A percentile compares a stretch with the other conserved stretches of the same genome.
Evolutionary conservation across 1,140 invertebrate species (phyloP).

Genomic region (Saccostrea glomerata): DNA sequence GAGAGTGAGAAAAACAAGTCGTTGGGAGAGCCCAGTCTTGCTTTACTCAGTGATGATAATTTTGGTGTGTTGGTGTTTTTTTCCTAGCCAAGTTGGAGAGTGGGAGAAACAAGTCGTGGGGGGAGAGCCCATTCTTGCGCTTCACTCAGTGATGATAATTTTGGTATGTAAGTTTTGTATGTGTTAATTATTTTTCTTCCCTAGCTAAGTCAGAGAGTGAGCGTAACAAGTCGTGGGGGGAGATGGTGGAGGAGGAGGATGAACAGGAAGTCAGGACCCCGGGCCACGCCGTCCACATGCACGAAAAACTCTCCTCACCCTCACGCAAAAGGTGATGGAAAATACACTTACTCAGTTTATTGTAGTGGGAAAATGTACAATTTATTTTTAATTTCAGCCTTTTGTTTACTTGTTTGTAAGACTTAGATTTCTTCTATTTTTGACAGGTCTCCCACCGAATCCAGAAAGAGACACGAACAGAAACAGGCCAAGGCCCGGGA

Average conservation of each 20-base stretch:
- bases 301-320: slow-evolving; percentile 95
- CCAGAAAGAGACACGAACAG: slow-evolving; percentile 84
- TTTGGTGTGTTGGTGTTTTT: not conserved
- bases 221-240: slow-evolving; percentile 71
- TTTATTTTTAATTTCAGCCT: too few species aligned
- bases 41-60: too few species aligned
- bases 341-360: too few species aligned
- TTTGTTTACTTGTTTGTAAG: too few species aligned
- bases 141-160: too few species aligned
- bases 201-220: slow-evolving; percentile 58
- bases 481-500: slow-evolving; percentile 87
- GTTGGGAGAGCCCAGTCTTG: slow-evolving; percentile 61
- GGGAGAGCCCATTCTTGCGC: slow-evolving; percentile 40
- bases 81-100: slow-evolving; percentile 60
- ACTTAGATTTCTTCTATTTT: not conserved
- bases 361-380: too few species aligned
- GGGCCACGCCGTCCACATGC: slow-evolving; percentile 92
- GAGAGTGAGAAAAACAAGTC: slow-evolving; percentile 56
- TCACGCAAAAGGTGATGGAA: slow-evolving; percentile 86
- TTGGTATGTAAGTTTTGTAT: not conserved
- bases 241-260: slow-evolving; percentile 88
- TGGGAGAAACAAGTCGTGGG: slow-evolving; percentile 68
- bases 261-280: slow-evolving; percentile 85
- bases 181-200: not conserved
- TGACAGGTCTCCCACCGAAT: slow-evolving; percentile 79